Evolutionary conservation across 30 jellyfish, hydroid and myxozoan species (phyloP), one percentile per base, ranked within the genome.

Genomic region (Aurelia coerulea): DNA sequence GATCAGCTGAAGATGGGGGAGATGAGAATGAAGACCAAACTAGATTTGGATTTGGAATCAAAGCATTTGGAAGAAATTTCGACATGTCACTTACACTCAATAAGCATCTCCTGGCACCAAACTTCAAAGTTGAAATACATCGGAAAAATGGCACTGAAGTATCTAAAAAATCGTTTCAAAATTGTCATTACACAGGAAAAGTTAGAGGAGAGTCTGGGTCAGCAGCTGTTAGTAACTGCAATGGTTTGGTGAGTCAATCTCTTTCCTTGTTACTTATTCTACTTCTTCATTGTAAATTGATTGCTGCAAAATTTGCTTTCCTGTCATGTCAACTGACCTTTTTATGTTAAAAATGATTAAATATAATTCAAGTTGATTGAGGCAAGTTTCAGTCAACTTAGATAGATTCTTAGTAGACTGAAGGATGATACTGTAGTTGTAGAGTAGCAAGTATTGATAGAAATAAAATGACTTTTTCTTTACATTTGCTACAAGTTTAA

Each of bases 211-310:
- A 46, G 23, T 19, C 77, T 35, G 95, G 91, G 41, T 83, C 97
- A 16, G 98, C 96, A 14, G 98, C 97, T 6, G 34, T 94, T 39
- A 94, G 97, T 78, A 89, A 90, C 58, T 94, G 98, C 65, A 87
- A 90, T 23, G 98, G 98, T 64, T 37, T 94, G 94, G 98, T 94
- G 65, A 67, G 97, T 7, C 35, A 18, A 7, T 3, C 16, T 17
- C 0, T 18, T 62, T 31, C 2, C n/a, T 17, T 71, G 2, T 4
- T 2, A 34, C 10, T 23, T 32, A 0, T 68, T 29, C 9, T 68
- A 29, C 5, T 10, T 76, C 11, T 76, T 58, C 11, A 3, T 58
- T 15, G 1, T 13, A 58, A 18, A 15, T 58, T 58, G 3, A 58
- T 58, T 23, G 2, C 33, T 10, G 0, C 10, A n/a, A 13, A 60